These are phyloP conservation scores for Eurytoma adleriae DNA, from an alignment of 2,888 invertebrate genomes.

Conservation along the genomic window DNA sequence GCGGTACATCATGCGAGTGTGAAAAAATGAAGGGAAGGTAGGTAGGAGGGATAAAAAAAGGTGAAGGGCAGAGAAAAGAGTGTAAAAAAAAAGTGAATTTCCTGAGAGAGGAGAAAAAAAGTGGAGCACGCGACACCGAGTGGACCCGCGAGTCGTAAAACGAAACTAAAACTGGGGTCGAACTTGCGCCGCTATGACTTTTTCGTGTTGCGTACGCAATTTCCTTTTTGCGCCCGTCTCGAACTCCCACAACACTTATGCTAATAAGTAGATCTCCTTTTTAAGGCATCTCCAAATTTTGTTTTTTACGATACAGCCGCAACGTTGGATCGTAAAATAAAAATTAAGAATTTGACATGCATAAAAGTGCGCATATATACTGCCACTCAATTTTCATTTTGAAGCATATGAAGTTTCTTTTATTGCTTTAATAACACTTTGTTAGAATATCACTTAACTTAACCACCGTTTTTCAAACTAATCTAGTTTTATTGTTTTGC, in stretches of 20 bases:
- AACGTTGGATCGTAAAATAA: constrained; percentile 42
- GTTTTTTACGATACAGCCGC: constrained; percentile 49
- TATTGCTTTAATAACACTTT: background rate
- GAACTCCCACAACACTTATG: constrained; percentile 48
- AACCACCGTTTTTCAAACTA: too few species aligned
- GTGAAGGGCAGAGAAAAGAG: constrained; percentile 40
- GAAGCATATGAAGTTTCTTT: constrained; percentile 17
- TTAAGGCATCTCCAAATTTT: constrained; percentile 47
- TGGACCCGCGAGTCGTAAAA: constrained; percentile 69
- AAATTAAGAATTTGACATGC: constrained; percentile 51
- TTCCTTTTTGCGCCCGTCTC: constrained; percentile 39
- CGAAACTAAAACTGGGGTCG: constrained; percentile 68
- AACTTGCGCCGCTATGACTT: constrained; percentile 32
- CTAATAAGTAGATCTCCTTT: constrained; percentile 48
- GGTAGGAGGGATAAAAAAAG: background rate
- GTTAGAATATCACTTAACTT: background rate
- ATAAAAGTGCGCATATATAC: constrained; percentile 33
- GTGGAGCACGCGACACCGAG: constrained; percentile 68
- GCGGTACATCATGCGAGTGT: background rate
- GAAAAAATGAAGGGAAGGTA: background rate
- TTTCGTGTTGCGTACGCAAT: constrained; percentile 40
- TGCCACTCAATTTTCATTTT: constrained; percentile 7
- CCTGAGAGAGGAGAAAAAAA: constrained; percentile 66
- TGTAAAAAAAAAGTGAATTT: constrained; percentile 51
- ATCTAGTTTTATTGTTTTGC: too few species aligned